phyloP scores from a whole-genome alignment of 2,797 vertebrate species.

The Prionace glauca region DNA sequence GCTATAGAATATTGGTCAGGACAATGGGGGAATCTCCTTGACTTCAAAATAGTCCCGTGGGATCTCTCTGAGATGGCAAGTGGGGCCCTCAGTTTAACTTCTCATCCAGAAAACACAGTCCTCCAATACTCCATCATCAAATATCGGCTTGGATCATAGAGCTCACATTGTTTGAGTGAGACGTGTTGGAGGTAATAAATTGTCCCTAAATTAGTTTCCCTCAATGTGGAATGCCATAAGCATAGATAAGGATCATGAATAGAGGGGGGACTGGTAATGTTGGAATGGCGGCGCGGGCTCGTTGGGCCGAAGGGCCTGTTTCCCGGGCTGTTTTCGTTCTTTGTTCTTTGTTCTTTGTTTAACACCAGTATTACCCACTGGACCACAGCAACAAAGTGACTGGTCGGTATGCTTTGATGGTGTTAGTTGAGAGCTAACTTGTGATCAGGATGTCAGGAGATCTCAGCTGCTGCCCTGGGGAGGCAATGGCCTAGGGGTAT shows the following conservation, averaged over 20 bases:
- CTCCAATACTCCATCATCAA: not conserved
- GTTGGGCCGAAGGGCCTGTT: no score
- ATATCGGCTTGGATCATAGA: not conserved
- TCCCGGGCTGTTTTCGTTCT: no score
- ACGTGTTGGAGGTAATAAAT: no score
- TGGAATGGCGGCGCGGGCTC: no score
- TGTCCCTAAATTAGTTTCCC: no score
- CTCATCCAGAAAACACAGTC: not conserved
- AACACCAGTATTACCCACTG: not conserved
- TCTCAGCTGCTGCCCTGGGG: not conserved
- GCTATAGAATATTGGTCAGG: not conserved
- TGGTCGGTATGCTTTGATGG: not conserved
- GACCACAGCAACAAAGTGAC: not conserved
- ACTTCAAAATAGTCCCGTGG: not conserved
- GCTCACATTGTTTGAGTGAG: not conserved
- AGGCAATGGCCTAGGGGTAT: no score
- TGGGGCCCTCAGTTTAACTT: not conserved
- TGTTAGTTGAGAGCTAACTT: not conserved
- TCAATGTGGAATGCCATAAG: no score
- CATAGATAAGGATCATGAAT: no score
- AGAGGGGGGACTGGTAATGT: no score
- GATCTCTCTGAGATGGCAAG: not conserved
- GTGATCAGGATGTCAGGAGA: no score
- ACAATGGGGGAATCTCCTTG: not conserved
- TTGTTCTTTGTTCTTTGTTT: no score